A percentile compares a stretch with the other conserved stretches of the same genome.
Evolutionary conservation across 2,113 vertebrate genomes (phyloP).

Genomic region (Labeo rohita): DNA sequence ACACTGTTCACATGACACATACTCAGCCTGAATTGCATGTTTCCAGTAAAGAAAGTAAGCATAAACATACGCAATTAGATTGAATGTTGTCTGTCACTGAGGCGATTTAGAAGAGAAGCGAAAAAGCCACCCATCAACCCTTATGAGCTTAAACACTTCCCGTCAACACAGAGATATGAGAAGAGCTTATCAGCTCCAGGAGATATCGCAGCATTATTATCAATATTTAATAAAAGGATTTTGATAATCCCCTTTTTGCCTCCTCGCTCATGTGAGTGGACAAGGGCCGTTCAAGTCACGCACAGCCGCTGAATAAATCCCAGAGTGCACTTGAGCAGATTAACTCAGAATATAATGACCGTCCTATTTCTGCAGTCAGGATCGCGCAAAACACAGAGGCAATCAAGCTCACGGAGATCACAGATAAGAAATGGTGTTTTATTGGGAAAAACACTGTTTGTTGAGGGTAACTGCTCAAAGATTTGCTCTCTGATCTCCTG

Average conservation of each 20-base stretch:
- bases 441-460: not conserved
- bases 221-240: constrained; percentile 62
- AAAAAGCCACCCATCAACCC: constrained; percentile 15
- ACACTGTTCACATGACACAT: not conserved
- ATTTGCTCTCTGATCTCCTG: not conserved
- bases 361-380: constrained; percentile 7
- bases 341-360: not conserved
- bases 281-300: constrained; percentile 7
- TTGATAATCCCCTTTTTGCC: constrained; percentile 49
- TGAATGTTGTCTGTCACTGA: not conserved
- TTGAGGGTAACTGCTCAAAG: not conserved
- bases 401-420: not conserved
- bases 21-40: not conserved
- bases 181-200: constrained; percentile 8
- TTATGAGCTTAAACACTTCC: constrained; percentile 6
- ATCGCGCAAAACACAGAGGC: not conserved
- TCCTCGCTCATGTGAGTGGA: constrained; percentile 30
- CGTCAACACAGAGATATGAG: constrained; percentile 49
- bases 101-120: not conserved
- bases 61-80: not conserved
- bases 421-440: not conserved
- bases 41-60: not conserved
- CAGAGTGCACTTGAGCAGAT: constrained; percentile 33
- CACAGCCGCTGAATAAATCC: constrained; percentile 31
- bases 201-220: constrained; percentile 51